phyloP scores from a whole-genome alignment of 2,797 vertebrate species.

The Girardinus metallicus region DNA sequence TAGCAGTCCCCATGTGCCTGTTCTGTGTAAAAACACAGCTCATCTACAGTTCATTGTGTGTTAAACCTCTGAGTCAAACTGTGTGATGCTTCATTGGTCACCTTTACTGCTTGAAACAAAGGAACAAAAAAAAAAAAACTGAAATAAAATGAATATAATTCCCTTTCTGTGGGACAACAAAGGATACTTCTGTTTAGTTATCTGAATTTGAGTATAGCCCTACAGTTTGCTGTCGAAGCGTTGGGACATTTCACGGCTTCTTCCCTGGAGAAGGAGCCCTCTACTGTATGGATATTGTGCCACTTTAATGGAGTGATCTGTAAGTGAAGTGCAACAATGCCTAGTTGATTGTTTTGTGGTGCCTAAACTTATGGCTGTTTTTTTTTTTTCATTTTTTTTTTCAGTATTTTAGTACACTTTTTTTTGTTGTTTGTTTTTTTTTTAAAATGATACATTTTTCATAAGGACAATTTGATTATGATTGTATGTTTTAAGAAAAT shows the following conservation, averaged over 20 bases:
- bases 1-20: conserved; percentile 38
- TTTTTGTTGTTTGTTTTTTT: conserved; percentile 23
- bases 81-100: conserved; percentile 26
- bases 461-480: conserved; percentile 56
- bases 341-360: conserved; percentile 73
- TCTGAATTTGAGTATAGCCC: conserved; percentile 45
- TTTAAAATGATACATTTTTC: conserved; percentile 47
- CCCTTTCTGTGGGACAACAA: not conserved
- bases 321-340: conserved; percentile 75
- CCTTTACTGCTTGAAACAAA: conserved; percentile 34
- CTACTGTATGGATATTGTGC: conserved; percentile 75
- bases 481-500: conserved; percentile 64
- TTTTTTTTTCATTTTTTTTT: conserved; percentile 31
- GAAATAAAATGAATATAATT: not conserved
- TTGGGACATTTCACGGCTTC: conserved; percentile 50
- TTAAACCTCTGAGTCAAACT: conserved; percentile 32
- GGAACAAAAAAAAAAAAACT: not conserved
- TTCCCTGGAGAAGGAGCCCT: conserved; percentile 38
- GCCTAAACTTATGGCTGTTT: conserved; percentile 66
- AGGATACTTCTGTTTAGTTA: not conserved
- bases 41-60: conserved; percentile 23
- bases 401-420: conserved; percentile 42
- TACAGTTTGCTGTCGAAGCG: conserved; percentile 51
- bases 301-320: conserved; percentile 76
- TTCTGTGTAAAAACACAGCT: conserved; percentile 46